Percentiles rank a stretch among this genome's conserved stretches.
These are phyloP conservation scores for Notothenia rossii DNA, from an alignment of 2,113 vertebrate species.

Conservation along the genomic window DNA sequence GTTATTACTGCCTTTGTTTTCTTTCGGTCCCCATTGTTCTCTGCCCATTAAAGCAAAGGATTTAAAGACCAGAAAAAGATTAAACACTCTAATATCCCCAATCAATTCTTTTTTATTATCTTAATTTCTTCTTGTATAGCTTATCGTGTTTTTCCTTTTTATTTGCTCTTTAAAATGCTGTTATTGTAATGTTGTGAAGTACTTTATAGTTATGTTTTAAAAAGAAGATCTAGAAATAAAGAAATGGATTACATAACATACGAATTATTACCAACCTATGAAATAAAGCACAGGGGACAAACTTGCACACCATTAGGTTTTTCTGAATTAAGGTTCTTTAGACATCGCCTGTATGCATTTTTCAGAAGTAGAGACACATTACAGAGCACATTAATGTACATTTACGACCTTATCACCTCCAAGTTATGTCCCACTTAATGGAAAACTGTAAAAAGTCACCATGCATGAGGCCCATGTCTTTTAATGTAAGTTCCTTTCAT, in stretches of 20 bases:
- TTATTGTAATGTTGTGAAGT: no score
- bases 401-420: constrained; percentile 23
- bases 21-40: constrained; percentile 2
- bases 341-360: background rate
- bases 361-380: background rate
- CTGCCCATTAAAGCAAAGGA: constrained; percentile 16
- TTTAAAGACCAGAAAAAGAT: constrained; percentile 2
- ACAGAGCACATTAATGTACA: constrained; percentile 15
- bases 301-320: constrained; percentile 34
- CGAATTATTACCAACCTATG: background rate
- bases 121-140: no score
- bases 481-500: constrained; percentile 23
- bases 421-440: constrained; percentile 54
- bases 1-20: constrained; percentile 36
- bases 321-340: constrained; percentile 19
- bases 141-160: no score
- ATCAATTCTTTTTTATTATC: no score
- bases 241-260: no score
- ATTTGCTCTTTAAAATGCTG: no score
- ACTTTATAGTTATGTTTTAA: no score
- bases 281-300: constrained; percentile 1
- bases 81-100: no score
- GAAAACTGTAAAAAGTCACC: constrained; percentile 40
- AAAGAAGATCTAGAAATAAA: no score
- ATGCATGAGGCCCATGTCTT: constrained; percentile 10